phyloP scores from a whole-genome alignment of 1,140 invertebrate genomes.

The Metopolophium dirhodum region DNA sequence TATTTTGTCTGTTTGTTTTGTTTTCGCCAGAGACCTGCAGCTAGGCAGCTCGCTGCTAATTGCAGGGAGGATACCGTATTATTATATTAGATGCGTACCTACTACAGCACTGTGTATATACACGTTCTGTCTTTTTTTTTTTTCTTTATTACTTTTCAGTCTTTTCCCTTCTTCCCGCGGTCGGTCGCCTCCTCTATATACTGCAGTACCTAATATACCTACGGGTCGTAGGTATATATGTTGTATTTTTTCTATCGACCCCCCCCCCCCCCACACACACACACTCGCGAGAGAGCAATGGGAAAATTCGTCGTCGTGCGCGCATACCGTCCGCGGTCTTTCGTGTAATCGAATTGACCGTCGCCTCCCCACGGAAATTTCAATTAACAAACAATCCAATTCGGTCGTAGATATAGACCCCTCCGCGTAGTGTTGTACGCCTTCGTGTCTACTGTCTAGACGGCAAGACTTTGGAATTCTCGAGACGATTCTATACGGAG shows the following conservation, averaged over 20 bases:
- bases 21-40: conserved; percentile 52
- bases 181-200: background rate
- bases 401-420: background rate
- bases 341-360: conserved; percentile 37
- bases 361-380: conserved; percentile 30
- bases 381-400: conserved; percentile 44
- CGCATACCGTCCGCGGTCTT: background rate
- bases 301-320: background rate
- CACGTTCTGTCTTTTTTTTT: conserved; percentile 20
- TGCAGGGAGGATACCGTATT: conserved; percentile 56
- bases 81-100: conserved; percentile 43
- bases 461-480: conserved; percentile 4
- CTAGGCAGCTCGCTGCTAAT: conserved; percentile 31
- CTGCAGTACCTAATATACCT: background rate
- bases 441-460: background rate
- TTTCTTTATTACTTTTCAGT: background rate
- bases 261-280: background rate
- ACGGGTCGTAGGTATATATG: background rate
- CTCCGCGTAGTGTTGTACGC: background rate
- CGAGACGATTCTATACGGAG: background rate
- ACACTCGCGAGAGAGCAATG: background rate
- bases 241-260: background rate
- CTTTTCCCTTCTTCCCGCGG: conserved; percentile 16
- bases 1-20: conserved; percentile 53
- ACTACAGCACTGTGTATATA: background rate